Percentiles rank a stretch among this genome's conserved stretches.
Conservation (phyloP, 2,113 vertebrate genomes). For the Oncorhynchus kisutch region DNA sequence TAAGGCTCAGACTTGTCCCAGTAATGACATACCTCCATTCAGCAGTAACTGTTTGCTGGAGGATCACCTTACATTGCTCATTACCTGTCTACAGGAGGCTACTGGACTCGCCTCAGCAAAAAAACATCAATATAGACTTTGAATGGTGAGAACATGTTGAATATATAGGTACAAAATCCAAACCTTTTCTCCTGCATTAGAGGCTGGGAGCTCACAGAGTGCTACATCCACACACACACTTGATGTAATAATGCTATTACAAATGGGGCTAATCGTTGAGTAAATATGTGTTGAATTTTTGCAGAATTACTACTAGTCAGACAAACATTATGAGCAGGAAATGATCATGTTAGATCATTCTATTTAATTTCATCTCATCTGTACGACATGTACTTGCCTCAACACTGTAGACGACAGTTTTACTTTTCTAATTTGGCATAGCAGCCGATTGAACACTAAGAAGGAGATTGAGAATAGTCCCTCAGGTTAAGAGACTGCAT, state of each 20-base stretch:
- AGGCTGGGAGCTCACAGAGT: background rate
- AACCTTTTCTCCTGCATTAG: background rate
- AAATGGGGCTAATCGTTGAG: too few species aligned
- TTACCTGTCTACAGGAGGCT: slow-evolving; percentile 50
- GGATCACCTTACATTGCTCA: slow-evolving; percentile 57
- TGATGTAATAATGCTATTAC: background rate
- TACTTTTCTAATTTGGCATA: background rate
- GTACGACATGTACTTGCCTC: background rate
- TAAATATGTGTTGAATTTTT: too few species aligned
- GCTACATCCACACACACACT: background rate
- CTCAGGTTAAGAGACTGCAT: background rate
- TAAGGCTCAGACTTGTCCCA: slow-evolving; percentile 37
- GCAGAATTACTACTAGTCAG: too few species aligned
- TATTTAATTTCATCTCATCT: background rate
- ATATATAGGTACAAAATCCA: background rate
- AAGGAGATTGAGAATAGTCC: background rate
- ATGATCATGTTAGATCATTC: background rate
- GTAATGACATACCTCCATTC: slow-evolving; percentile 55
- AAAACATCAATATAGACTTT: slow-evolving; percentile 37
- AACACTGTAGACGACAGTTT: background rate
- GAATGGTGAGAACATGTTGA: slow-evolving; percentile 6
- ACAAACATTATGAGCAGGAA: too few species aligned
- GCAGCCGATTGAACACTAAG: background rate
- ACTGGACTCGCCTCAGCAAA: slow-evolving; percentile 51
- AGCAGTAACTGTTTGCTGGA: slow-evolving; percentile 62